Evolutionary conservation across 2,113 vertebrate genomes (phyloP).

Genomic region (Eira barbara): DNA sequence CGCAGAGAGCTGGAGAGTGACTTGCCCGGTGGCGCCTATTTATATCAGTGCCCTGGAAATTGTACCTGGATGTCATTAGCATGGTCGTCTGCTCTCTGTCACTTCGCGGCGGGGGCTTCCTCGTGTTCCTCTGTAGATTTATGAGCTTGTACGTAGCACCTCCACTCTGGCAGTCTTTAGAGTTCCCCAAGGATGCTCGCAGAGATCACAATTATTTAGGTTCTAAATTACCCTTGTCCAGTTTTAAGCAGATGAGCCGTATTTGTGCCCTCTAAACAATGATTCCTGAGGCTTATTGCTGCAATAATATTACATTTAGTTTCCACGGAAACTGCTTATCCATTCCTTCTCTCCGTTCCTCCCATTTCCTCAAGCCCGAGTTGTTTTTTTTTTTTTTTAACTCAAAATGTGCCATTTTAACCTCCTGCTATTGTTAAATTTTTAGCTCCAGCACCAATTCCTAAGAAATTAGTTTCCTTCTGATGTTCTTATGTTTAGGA

Average conservation of each 20-base stretch:
- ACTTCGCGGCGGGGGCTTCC: not conserved
- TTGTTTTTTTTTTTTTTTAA: not conserved
- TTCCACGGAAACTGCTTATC: conserved; percentile 76
- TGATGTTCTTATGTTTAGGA: conserved; percentile 65
- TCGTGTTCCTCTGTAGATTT: conserved; percentile 28
- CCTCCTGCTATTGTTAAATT: conserved; percentile 56
- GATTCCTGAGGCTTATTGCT: conserved; percentile 69
- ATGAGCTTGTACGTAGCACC: conserved; percentile 12
- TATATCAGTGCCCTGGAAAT: conserved; percentile 15
- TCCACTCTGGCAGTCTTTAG: conserved; percentile 11
- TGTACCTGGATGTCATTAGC: conserved; percentile 40
- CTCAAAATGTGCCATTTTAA: conserved; percentile 56
- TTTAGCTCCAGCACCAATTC: conserved; percentile 45
- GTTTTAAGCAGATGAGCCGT: conserved; percentile 73
- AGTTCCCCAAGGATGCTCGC: conserved; percentile 24
- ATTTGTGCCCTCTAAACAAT: conserved; percentile 63
- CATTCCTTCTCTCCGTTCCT: not conserved
- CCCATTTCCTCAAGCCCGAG: not conserved
- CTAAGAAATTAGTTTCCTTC: conserved; percentile 64
- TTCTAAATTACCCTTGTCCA: conserved; percentile 72
- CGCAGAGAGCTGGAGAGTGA: not conserved
- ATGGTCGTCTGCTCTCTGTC: not conserved
- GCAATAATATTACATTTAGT: conserved; percentile 62
- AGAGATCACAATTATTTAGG: conserved; percentile 64
- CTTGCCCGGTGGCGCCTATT: conserved; percentile 28